These are phyloP conservation scores for Calliphora vomitoria DNA, from an alignment of 2,888 invertebrate species.

Conservation along the genomic window DNA sequence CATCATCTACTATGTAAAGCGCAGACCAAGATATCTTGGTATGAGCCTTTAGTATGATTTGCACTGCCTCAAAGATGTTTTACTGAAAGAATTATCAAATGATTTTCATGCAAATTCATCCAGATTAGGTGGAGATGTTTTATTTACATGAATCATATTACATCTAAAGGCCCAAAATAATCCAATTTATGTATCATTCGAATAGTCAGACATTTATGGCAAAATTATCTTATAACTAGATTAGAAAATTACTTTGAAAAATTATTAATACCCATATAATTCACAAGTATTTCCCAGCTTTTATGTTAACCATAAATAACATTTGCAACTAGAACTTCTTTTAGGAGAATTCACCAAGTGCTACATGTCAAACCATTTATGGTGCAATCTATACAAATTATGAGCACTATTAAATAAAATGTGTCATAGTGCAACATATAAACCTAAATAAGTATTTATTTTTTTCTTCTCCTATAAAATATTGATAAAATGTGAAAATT, in stretches of 20 bases:
- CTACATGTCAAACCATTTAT: conserved; percentile 48
- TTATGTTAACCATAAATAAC: neutral
- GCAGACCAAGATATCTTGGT: too few species aligned
- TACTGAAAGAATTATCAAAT: too few species aligned
- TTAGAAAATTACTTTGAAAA: conserved; percentile 52
- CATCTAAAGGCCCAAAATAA: too few species aligned
- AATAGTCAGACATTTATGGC: too few species aligned
- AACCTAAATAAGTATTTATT: conserved; percentile 38
- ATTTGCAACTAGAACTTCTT: neutral
- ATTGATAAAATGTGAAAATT: conserved; percentile 72
- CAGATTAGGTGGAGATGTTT: too few species aligned
- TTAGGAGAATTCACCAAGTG: conserved; percentile 10
- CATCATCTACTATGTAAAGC: too few species aligned
- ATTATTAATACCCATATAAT: conserved; percentile 32
- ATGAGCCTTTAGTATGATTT: too few species aligned
- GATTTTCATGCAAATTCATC: too few species aligned
- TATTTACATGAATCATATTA: too few species aligned
- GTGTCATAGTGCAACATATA: conserved; percentile 64
- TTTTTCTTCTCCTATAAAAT: conserved; percentile 69
- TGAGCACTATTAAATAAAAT: conserved; percentile 64
- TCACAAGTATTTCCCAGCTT: neutral
- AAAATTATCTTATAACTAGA: neutral
- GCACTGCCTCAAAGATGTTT: too few species aligned
- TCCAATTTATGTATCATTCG: too few species aligned
- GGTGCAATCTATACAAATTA: conserved; percentile 63